Percentiles rank a stretch among this genome's conserved stretches.
phyloP scores from a whole-genome alignment of 2,888 invertebrate species.

The Polyommatus iphigenia region DNA sequence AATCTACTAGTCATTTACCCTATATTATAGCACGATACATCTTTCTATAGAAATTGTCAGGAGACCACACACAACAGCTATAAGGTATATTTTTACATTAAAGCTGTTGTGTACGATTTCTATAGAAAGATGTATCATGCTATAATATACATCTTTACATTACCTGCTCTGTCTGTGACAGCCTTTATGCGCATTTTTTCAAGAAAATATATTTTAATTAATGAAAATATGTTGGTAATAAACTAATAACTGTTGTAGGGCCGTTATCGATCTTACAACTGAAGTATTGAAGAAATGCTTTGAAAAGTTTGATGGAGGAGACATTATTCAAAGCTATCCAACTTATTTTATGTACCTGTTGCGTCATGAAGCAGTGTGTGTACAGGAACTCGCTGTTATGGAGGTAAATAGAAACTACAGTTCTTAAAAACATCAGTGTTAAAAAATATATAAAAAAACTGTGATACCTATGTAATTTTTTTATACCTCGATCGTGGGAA shows the following conservation, averaged over 20 bases:
- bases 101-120: too few species aligned
- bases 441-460: too few species aligned
- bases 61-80: too few species aligned
- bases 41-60: too few species aligned
- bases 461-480: too few species aligned
- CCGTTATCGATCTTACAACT: constrained; percentile 82
- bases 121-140: too few species aligned
- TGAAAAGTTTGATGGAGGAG: constrained; percentile 81
- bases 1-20: too few species aligned
- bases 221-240: background rate
- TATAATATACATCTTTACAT: too few species aligned
- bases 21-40: too few species aligned
- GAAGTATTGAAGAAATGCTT: constrained; percentile 84
- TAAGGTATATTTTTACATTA: too few species aligned
- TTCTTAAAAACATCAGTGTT: background rate
- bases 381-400: constrained; percentile 82
- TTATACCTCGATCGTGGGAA: too few species aligned
- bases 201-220: background rate
- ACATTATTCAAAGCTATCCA: constrained; percentile 81
- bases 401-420: constrained; percentile 56
- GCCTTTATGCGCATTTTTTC: background rate
- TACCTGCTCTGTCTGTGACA: too few species aligned
- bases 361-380: constrained; percentile 81
- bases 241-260: constrained; percentile 55
- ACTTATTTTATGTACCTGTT: constrained; percentile 81